Evolutionary conservation across 2,797 vertebrate species (phyloP).

Genomic region (Myotis findleyi): DNA sequence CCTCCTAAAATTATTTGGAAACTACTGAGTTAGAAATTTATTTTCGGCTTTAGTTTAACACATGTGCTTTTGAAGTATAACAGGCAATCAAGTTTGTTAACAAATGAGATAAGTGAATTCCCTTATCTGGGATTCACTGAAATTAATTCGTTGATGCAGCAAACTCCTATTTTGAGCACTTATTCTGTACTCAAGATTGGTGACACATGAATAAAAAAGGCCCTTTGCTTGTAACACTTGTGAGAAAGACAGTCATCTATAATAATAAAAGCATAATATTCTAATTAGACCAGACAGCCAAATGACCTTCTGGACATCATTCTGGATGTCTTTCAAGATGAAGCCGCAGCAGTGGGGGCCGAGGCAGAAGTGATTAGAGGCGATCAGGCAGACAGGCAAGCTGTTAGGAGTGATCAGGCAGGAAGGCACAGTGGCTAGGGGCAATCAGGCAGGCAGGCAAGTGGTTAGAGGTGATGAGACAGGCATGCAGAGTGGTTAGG

Average conservation of each 20-base stretch:
- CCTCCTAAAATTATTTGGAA: constrained; percentile 35
- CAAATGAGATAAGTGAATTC: constrained; percentile 59
- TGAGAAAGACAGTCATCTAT: background rate
- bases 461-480: too few species aligned
- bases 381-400: too few species aligned
- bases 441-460: too few species aligned
- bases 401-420: too few species aligned
- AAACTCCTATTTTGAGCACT: background rate
- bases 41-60: constrained; percentile 54
- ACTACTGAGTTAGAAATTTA: constrained; percentile 58
- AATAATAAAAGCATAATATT: too few species aligned
- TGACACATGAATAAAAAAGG: background rate
- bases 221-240: background rate
- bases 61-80: constrained; percentile 48
- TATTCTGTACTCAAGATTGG: background rate
- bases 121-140: constrained; percentile 16
- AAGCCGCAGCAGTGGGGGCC: too few species aligned
- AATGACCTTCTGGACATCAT: too few species aligned
- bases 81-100: constrained; percentile 65
- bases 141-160: constrained; percentile 39
- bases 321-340: too few species aligned
- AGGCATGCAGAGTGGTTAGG: too few species aligned
- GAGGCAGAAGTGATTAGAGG: too few species aligned
- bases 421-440: too few species aligned
- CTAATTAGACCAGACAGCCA: too few species aligned